These are phyloP conservation scores for Amphiprion percula DNA, from an alignment of 2,113 vertebrate species.

Conservation along the genomic window DNA sequence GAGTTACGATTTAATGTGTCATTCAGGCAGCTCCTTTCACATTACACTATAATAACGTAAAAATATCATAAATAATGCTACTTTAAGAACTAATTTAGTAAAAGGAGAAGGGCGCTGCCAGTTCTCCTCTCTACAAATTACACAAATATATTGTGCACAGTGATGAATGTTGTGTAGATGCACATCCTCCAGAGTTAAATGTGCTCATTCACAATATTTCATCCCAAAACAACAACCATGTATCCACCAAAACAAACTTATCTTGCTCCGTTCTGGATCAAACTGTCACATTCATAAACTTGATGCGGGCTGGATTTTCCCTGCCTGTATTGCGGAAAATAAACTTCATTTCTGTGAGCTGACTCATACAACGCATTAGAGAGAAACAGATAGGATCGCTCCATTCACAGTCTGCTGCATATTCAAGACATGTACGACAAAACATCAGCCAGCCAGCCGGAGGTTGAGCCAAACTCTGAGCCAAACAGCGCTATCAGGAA, in stretches of 20 bases:
- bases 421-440: slow-evolving; percentile 36
- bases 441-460: slow-evolving; percentile 16
- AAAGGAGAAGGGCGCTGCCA: no score
- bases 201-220: neutral
- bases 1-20: no score
- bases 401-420: slow-evolving; percentile 58
- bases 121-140: no score
- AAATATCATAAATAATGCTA: no score
- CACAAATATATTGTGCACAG: no score
- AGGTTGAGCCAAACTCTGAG: slow-evolving; percentile 32
- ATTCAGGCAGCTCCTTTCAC: no score
- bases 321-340: slow-evolving; percentile 26
- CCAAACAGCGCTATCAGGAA: slow-evolving; percentile 30
- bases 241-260: neutral
- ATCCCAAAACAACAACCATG: neutral
- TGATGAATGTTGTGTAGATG: neutral
- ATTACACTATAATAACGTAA: no score
- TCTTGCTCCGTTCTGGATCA: neutral
- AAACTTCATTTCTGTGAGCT: slow-evolving; percentile 14
- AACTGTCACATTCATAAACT: slow-evolving; percentile 14
- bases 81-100: no score
- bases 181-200: neutral
- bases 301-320: neutral
- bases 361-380: slow-evolving; percentile 41
- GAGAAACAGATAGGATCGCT: slow-evolving; percentile 51